phyloP scores from a whole-genome alignment of 2,113 vertebrate genomes.

The Rhinopithecus roxellana region DNA sequence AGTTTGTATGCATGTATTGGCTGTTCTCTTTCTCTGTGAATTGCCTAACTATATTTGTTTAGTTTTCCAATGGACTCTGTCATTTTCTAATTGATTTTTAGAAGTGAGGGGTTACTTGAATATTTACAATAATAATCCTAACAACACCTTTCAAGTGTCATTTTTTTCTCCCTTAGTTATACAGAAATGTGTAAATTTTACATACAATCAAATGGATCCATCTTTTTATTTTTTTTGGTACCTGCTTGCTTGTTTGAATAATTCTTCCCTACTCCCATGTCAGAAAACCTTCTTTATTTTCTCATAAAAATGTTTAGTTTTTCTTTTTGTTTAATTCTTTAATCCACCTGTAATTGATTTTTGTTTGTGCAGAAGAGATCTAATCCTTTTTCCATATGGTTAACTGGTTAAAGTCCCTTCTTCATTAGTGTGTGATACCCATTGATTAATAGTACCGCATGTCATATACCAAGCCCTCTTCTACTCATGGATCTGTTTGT shows the following conservation, averaged over 20 bases:
- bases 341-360: not conserved
- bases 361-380: not conserved
- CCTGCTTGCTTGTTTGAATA: not conserved
- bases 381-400: not conserved
- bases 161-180: not conserved
- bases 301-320: slow-evolving; percentile 16
- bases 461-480: not conserved
- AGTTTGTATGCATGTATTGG: not conserved
- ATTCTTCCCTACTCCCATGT: not conserved
- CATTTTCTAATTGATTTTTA: not conserved
- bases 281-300: not conserved
- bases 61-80: not conserved
- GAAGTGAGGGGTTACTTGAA: not conserved
- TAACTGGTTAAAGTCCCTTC: not conserved
- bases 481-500: not conserved
- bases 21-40: not conserved
- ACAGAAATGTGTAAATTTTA: not conserved
- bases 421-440: not conserved
- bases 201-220: not conserved
- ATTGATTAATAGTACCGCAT: not conserved
- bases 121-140: not conserved
- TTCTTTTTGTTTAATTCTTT: not conserved
- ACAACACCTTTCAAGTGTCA: not conserved
- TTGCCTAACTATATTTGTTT: not conserved
- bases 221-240: not conserved